These are phyloP conservation scores for Cerastoderma edule DNA, from an alignment of 2,888 invertebrate species.

Conservation along the genomic window DNA sequence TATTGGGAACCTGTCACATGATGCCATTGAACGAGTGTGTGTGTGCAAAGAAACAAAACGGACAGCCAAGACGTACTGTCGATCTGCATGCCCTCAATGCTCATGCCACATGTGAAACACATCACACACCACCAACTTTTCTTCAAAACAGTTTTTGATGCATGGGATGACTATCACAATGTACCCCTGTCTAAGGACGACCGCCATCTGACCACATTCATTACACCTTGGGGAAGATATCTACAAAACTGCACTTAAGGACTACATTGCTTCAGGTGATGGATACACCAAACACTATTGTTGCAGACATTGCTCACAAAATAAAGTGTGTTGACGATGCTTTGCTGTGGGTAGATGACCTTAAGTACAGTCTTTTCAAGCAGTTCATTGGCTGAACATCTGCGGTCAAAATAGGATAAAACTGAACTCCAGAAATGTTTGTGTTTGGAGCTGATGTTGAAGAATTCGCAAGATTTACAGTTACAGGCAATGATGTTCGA, in stretches of 20 bases:
- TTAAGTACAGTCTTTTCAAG: conserved; percentile 57
- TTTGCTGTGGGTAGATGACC: conserved; percentile 37
- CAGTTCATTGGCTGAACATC: conserved; percentile 60
- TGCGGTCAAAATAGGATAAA: conserved; percentile 63
- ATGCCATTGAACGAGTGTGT: conserved; percentile 8
- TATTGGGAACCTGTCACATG: conserved; percentile 13
- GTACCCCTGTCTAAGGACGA: no score
- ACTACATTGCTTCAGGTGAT: conserved; percentile 61
- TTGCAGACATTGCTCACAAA: conserved; percentile 64
- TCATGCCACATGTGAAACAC: conserved; percentile 60
- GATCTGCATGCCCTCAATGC: conserved; percentile 68
- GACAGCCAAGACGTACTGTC: conserved; percentile 63
- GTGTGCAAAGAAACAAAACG: conserved; percentile 45
- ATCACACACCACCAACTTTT: conserved; percentile 63
- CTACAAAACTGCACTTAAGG: conserved; percentile 62
- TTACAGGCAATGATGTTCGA: conserved; percentile 20
- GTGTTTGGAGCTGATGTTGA: no score
- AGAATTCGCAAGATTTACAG: conserved; percentile 60
- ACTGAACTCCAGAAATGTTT: conserved; percentile 69
- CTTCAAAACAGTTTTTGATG: conserved; percentile 60
- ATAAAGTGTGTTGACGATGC: conserved; percentile 53
- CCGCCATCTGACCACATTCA: conserved; percentile 66
- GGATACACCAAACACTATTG: conserved; percentile 37
- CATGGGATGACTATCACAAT: conserved; percentile 55
- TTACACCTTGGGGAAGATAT: conserved; percentile 66